Evolutionary conservation across 2,888 invertebrate genomes (phyloP).

Genomic region (Drosophila neonasuta): DNA sequence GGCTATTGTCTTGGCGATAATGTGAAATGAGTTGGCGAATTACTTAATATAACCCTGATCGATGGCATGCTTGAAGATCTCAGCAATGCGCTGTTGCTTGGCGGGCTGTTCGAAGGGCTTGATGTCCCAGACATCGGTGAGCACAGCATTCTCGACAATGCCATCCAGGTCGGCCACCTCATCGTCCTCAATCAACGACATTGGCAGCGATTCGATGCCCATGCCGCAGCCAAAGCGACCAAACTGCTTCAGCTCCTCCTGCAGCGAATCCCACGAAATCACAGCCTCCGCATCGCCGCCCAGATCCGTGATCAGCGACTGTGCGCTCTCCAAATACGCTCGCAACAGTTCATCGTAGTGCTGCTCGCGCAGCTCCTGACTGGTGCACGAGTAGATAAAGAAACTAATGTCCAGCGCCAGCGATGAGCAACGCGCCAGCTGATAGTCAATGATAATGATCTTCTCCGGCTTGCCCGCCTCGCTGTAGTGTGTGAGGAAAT

Average conservation of each 20-base stretch:
- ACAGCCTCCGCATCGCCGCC: constrained; percentile 85
- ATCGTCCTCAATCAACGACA: constrained; percentile 83
- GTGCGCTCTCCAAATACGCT: constrained; percentile 85
- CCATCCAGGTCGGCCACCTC: constrained; percentile 84
- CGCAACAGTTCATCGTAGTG: constrained; percentile 84
- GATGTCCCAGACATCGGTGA: constrained; percentile 87
- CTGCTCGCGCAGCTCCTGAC: constrained; percentile 83
- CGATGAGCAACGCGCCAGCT: constrained; percentile 83
- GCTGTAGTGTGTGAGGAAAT: constrained; percentile 85
- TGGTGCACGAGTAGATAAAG: constrained; percentile 86
- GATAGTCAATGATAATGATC: constrained; percentile 87
- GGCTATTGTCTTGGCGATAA: constrained; percentile 13
- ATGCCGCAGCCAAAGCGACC: constrained; percentile 84
- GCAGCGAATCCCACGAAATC: constrained; percentile 79
- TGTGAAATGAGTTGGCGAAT: constrained; percentile 7
- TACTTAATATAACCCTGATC: constrained; percentile 84
- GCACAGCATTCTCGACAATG: constrained; percentile 73
- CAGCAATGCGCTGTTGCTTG: constrained; percentile 85
- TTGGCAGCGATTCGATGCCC: constrained; percentile 84
- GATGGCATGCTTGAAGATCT: constrained; percentile 86
- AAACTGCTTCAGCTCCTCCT: constrained; percentile 82
- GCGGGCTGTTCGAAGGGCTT: constrained; percentile 84
- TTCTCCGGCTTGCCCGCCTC: constrained; percentile 63
- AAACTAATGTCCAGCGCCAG: constrained; percentile 82
- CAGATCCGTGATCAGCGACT: constrained; percentile 83